Evolutionary conservation across 2,113 vertebrate genomes (phyloP).

Genomic region (Chunga burmeisteri): DNA sequence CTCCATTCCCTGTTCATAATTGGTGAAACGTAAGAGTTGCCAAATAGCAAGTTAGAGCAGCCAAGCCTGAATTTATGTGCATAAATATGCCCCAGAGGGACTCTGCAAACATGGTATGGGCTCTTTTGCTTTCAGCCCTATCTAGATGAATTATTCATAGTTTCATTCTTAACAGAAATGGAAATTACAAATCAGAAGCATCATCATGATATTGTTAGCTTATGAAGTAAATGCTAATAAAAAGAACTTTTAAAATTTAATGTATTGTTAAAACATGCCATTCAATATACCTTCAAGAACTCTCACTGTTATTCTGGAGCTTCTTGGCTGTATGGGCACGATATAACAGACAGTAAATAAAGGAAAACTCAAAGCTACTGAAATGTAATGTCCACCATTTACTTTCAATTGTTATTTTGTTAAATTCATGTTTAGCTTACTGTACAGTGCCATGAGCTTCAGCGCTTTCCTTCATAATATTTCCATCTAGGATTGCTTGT

Average conservation of each 20-base stretch:
- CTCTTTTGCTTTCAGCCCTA: slow-evolving; percentile 15
- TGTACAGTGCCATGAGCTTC: slow-evolving; percentile 90
- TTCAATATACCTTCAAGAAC: neutral
- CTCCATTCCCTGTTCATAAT: neutral
- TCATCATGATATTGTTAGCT: neutral
- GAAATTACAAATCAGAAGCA: slow-evolving; percentile 14
- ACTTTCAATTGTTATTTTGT: neutral
- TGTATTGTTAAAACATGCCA: neutral
- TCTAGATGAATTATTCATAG: slow-evolving; percentile 42
- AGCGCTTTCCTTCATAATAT: slow-evolving; percentile 81
- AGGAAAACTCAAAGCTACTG: neutral
- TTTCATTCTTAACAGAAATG: slow-evolving; percentile 50
- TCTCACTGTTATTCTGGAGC: neutral
- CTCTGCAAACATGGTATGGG: neutral
- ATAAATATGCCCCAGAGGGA: slow-evolving; percentile 1
- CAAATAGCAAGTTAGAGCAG: slow-evolving; percentile 24
- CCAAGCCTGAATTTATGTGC: slow-evolving; percentile 1
- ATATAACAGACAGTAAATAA: neutral
- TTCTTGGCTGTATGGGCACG: neutral
- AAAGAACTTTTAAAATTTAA: neutral
- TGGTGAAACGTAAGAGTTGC: neutral
- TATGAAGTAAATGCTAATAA: slow-evolving; percentile 8
- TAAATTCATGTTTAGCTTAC: slow-evolving; percentile 77
- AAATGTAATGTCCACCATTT: neutral
- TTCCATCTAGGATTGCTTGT: slow-evolving; percentile 85